Conservation (phyloP, 1,140 invertebrate genomes). For the Aporrectodea caliginosa region DNA sequence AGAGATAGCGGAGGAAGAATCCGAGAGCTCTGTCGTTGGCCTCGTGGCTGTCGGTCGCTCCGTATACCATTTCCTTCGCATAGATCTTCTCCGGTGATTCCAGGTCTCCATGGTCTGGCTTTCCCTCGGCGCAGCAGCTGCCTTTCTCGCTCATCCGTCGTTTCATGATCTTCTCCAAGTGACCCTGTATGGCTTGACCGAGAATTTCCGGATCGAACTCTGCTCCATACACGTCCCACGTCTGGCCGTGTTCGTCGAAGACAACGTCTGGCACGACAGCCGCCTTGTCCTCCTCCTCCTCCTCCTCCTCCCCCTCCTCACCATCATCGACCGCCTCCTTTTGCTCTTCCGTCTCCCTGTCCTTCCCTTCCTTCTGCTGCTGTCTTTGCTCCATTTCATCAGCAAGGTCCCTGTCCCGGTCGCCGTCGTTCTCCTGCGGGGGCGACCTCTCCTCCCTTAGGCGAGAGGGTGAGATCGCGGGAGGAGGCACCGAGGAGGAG, state of each 20-base stretch:
- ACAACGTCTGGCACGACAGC: constrained; percentile 28
- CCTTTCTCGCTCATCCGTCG: neutral
- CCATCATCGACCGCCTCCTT: no score
- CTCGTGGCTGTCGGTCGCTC: neutral
- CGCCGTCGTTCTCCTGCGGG: no score
- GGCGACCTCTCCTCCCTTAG: no score
- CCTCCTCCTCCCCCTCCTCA: no score
- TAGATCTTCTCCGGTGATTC: neutral
- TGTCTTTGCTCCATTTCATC: no score
- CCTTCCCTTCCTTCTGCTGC: no score
- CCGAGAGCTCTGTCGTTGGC: neutral
- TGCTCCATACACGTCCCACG: constrained; percentile 39
- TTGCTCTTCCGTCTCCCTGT: no score
- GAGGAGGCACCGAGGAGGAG: no score
- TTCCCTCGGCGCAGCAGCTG: neutral
- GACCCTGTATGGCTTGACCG: constrained; percentile 36
- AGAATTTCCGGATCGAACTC: constrained; percentile 37
- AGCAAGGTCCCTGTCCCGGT: no score
- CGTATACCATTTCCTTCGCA: neutral
- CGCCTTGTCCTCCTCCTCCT: constrained; percentile 1
- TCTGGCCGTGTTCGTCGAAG: constrained; percentile 36
- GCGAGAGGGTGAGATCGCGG: no score
- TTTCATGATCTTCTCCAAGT: constrained; percentile 32
- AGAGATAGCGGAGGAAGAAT: neutral
- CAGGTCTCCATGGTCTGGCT: no score